Conservation (phyloP, 2,797 vertebrate species). For the Poeciliopsis gracilis region DNA sequence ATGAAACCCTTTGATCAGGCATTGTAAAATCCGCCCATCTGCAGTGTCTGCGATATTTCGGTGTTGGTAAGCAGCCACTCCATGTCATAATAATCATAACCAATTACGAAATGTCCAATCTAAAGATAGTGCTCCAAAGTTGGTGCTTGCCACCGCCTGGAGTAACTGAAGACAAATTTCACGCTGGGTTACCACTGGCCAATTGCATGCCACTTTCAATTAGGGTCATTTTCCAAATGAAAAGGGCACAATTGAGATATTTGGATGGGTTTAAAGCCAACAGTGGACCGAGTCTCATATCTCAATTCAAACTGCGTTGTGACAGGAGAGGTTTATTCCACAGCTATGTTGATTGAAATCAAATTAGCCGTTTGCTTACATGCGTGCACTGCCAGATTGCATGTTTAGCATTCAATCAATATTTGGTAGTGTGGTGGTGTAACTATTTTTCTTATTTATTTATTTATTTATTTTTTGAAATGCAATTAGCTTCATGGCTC, state of each 20-base stretch:
- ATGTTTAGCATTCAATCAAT: constrained; percentile 80
- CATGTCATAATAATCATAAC: constrained; percentile 62
- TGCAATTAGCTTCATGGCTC: constrained; percentile 76
- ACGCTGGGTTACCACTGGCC: constrained; percentile 76
- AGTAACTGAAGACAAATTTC: constrained; percentile 75
- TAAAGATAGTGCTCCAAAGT: constrained; percentile 61
- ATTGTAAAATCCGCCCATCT: constrained; percentile 18
- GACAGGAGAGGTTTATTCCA: constrained; percentile 62
- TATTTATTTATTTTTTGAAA: constrained; percentile 38
- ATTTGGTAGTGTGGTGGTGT: constrained; percentile 72
- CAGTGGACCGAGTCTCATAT: constrained; percentile 64
- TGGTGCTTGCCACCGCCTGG: constrained; percentile 50
- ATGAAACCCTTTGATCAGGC: constrained; percentile 26
- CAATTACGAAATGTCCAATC: constrained; percentile 69
- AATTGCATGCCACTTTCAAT: constrained; percentile 82
- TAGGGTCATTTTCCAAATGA: constrained; percentile 69
- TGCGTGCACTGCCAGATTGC: constrained; percentile 63
- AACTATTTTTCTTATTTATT: constrained; percentile 49
- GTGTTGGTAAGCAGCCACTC: constrained; percentile 41
- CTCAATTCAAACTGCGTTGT: constrained; percentile 64
- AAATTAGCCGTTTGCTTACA: constrained; percentile 76
- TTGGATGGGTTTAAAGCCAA: constrained; percentile 63
- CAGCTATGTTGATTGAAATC: constrained; percentile 57
- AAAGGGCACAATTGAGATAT: constrained; percentile 73
- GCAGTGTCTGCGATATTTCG: constrained; percentile 26